Percentiles rank a stretch among this genome's conserved stretches.
Conservation (phyloP, 1,140 invertebrate species). For the Myzus persicae region DNA sequence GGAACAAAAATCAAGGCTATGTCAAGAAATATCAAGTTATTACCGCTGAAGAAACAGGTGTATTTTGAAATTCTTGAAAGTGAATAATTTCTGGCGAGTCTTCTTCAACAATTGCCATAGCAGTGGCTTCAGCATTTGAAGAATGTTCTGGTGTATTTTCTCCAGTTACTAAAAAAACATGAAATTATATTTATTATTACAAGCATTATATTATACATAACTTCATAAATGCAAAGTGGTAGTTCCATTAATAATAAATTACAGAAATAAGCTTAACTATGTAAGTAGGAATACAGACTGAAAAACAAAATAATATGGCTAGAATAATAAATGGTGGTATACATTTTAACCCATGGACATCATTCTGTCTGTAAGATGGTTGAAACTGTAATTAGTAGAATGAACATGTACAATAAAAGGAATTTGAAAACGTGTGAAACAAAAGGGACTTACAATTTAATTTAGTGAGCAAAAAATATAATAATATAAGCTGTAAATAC, state of each 20-base stretch:
- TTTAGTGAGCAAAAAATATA: neutral
- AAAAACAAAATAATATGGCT: neutral
- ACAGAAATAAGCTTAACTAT: neutral
- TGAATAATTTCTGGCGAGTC: conserved; percentile 39
- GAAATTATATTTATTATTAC: neutral
- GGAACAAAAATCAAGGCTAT: neutral
- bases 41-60: conserved; percentile 53
- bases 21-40: conserved; percentile 23
- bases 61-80: conserved; percentile 46
- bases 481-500: neutral
- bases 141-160: conserved; percentile 57
- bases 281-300: neutral
- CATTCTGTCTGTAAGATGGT: neutral
- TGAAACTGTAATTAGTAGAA: neutral
- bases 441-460: neutral
- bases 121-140: conserved; percentile 53
- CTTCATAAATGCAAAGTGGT: neutral
- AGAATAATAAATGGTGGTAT: too few species aligned
- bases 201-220: too few species aligned
- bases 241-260: neutral
- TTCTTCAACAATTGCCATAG: conserved; percentile 51
- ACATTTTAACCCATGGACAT: neutral
- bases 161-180: conserved; percentile 22
- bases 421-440: neutral
- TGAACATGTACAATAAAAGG: neutral